A percentile compares a stretch with the other conserved stretches of the same genome.
These are phyloP conservation scores for Trichoplusia ni DNA, from an alignment of 1,140 invertebrate species.

Conservation along the genomic window DNA sequence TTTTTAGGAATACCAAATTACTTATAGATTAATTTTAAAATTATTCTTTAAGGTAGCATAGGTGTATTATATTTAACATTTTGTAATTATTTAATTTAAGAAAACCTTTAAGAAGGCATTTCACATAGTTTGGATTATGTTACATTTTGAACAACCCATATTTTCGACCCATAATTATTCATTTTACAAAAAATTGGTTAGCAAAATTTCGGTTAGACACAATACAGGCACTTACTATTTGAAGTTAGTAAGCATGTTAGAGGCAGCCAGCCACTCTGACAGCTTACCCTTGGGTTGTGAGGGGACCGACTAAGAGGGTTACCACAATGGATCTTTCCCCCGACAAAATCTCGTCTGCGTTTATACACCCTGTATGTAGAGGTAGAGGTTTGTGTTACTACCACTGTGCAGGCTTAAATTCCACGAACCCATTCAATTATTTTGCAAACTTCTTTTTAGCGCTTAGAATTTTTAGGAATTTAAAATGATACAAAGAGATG, in stretches of 20 bases:
- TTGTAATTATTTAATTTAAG: too few relatives aligned
- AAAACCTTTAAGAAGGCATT: too few relatives aligned
- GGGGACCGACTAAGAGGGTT: conserved; percentile 63
- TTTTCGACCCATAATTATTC: too few relatives aligned
- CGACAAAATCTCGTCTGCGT: conserved; percentile 57
- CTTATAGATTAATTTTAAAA: too few relatives aligned
- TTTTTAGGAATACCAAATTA: too few relatives aligned
- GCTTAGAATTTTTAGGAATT: not conserved
- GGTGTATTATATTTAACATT: too few relatives aligned
- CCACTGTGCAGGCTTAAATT: conserved; percentile 4
- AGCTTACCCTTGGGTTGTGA: conserved; percentile 50
- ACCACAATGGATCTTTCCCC: conserved; percentile 68
- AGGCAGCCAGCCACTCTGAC: conserved; percentile 38
- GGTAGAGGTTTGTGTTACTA: not conserved
- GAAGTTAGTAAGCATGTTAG: conserved; percentile 44
- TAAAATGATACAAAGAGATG: conserved; percentile 2
- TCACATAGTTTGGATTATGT: too few relatives aligned
- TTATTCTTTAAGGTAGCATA: too few relatives aligned
- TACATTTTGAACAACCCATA: too few relatives aligned
- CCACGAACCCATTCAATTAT: not conserved
- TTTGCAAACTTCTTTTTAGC: not conserved
- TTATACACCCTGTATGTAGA: conserved; percentile 13
- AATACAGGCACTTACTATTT: conserved; percentile 30
- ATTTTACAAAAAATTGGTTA: too few relatives aligned
- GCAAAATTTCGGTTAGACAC: not conserved